Conservation (phyloP, 2,113 vertebrate species). For the Cyanoramphus novaezelandiae region DNA sequence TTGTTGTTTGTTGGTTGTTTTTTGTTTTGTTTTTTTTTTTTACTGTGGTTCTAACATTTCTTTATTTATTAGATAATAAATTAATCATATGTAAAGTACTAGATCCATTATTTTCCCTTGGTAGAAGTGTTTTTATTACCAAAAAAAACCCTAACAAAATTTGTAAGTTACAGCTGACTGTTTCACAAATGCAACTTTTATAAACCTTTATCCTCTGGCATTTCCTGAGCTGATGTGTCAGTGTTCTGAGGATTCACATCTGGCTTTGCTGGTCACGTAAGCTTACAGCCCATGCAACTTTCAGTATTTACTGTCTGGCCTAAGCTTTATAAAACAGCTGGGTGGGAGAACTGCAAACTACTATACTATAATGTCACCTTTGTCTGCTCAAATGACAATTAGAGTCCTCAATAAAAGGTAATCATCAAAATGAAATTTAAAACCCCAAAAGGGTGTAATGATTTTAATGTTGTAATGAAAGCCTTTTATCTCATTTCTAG, state of each 20-base stretch:
- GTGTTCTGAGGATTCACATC: slow-evolving; percentile 68
- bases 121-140: background rate
- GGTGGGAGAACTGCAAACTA: background rate
- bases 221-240: slow-evolving; percentile 68
- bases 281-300: background rate
- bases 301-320: background rate
- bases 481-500: background rate
- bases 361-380: background rate
- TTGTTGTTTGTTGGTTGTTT: background rate
- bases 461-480: background rate
- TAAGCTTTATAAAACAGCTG: background rate
- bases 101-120: background rate
- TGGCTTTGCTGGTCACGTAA: slow-evolving; percentile 58
- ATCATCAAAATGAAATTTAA: background rate
- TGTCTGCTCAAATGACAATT: background rate
- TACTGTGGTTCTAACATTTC: background rate
- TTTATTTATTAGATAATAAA: background rate
- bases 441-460: background rate
- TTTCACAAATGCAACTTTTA: slow-evolving; percentile 56
- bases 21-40: background rate
- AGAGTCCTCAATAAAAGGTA: background rate
- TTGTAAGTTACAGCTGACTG: slow-evolving; percentile 6
- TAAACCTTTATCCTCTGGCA: slow-evolving; percentile 66
- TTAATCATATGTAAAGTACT: background rate
- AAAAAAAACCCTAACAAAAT: background rate